Evolutionary conservation across 2,113 vertebrate genomes (phyloP), one percentile per base, ranked within the genome.

Genomic region (Prunella fulvescens): DNA sequence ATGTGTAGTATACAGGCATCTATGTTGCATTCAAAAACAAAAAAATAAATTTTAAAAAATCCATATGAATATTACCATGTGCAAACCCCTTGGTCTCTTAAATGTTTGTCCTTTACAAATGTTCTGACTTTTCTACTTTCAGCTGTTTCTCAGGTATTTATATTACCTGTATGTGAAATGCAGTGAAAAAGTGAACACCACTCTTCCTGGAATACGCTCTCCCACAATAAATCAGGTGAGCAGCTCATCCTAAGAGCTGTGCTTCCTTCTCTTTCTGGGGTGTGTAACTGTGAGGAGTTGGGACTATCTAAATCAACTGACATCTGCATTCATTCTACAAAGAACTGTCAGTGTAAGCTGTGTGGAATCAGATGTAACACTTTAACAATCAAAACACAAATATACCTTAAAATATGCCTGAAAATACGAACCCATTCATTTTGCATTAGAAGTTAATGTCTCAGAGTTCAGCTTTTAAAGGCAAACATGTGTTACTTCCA

Each of bases 121-220:
- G 7, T 92, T 62, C 47, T 84, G 47, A 51, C 25, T 93, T 82
- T 58, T 54, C 31, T 58, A 11, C 16, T 77, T 83, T 8, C 89
- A 99, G 99, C 97, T 99, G 2, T 98, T 99, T 95, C 98, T 99
- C 24, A 98, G 97, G 92, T 99, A 99, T 96, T 97, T 99, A 24
- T 98, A 98, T 83, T 99, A 98, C 95, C 98, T 99, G 70, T 99
- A 99, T 90, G 81, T 99, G 65, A 99, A 98, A 84, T 99, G 97
- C 92, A 98, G 98, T 91, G 97, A 98, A 78, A 98, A 98, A 57
- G 91, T 96, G 33, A 91, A 97, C 57, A 92, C 96, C 79, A 93
- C 97, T 80, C 97, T 97, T 77, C 97, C 98, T 6, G 97, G 98
- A 76, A 62, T 86, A 19, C 95, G 95, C 77, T 97, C 96, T 79